phyloP scores from a whole-genome alignment of 2,888 invertebrate species.

The Trilocha varians region DNA sequence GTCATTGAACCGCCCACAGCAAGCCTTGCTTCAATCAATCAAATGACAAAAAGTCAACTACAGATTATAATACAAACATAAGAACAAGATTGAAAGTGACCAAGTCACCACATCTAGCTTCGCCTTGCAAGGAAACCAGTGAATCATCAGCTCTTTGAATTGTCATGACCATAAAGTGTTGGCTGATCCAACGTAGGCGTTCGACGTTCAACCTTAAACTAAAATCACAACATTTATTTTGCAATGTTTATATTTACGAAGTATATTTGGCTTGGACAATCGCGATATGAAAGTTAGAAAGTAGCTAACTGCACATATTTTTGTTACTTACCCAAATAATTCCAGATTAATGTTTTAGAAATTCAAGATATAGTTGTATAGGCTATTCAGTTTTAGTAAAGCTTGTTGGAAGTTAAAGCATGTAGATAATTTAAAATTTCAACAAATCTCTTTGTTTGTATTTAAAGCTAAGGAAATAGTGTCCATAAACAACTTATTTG shows the following conservation, averaged over 20 bases:
- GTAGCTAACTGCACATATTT: too few species aligned
- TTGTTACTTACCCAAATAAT: too few species aligned
- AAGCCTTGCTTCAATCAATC: background rate
- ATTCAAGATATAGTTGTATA: too few species aligned
- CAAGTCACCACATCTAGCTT: constrained; percentile 4
- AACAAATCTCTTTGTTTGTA: too few species aligned
- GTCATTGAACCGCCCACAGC: background rate
- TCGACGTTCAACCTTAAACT: constrained; percentile 2
- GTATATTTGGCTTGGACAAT: too few species aligned
- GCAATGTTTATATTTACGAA: too few species aligned
- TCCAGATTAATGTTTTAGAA: too few species aligned
- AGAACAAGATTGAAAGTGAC: constrained; percentile 9
- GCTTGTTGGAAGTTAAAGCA: too few species aligned
- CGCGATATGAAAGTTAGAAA: constrained; percentile 3
- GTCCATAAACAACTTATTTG: too few species aligned
- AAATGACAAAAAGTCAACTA: background rate
- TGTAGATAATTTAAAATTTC: too few species aligned
- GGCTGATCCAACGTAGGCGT: constrained; percentile 3
- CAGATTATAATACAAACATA: background rate
- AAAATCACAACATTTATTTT: background rate
- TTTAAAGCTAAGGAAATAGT: too few species aligned
- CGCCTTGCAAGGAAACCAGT: constrained; percentile 8
- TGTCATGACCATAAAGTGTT: constrained; percentile 5
- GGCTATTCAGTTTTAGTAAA: too few species aligned
- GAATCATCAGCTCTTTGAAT: constrained; percentile 7